Percentiles rank a stretch among this genome's conserved stretches.
Conservation (phyloP, 1,140 invertebrate genomes). For the Spodoptera frugiperda region DNA sequence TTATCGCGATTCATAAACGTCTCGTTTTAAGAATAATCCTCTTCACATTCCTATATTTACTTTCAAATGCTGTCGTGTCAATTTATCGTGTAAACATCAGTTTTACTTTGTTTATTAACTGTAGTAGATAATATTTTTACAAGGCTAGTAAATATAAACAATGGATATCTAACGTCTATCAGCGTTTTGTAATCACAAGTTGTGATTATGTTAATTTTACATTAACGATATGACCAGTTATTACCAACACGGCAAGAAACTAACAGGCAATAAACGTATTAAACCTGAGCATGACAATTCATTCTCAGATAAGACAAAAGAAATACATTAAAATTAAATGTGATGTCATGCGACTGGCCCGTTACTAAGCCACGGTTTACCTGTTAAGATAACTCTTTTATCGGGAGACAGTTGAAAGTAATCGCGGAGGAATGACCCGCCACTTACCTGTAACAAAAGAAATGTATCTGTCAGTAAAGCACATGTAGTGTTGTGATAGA, state of each 20-base stretch:
- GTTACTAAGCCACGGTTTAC: neutral
- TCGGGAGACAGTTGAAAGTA: neutral
- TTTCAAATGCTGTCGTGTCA: slow-evolving; percentile 39
- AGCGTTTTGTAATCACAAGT: slow-evolving; percentile 31
- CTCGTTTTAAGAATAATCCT: slow-evolving; percentile 56
- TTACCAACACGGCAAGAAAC: too few relatives aligned
- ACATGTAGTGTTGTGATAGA: slow-evolving; percentile 3
- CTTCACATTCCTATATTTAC: slow-evolving; percentile 50
- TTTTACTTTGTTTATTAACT: slow-evolving; percentile 44
- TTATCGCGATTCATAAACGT: slow-evolving; percentile 61
- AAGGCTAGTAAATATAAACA: slow-evolving; percentile 43
- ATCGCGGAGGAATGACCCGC: slow-evolving; percentile 12
- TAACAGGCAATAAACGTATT: too few relatives aligned
- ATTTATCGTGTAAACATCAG: slow-evolving; percentile 50
- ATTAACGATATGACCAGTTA: neutral
- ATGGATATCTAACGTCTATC: slow-evolving; percentile 28
- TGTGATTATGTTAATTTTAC: slow-evolving; percentile 9
- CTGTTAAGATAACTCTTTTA: slow-evolving; percentile 19
- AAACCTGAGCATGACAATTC: too few relatives aligned
- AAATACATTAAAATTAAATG: neutral
- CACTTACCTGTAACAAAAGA: slow-evolving; percentile 68
- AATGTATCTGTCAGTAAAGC: slow-evolving; percentile 41
- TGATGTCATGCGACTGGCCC: neutral
- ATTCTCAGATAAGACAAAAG: slow-evolving; percentile 2
- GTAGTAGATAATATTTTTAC: slow-evolving; percentile 40